A percentile compares a stretch with the other conserved stretches of the same genome.
Conservation (phyloP, 2,888 invertebrate genomes). For the Caenorhabditis sp. region DNA sequence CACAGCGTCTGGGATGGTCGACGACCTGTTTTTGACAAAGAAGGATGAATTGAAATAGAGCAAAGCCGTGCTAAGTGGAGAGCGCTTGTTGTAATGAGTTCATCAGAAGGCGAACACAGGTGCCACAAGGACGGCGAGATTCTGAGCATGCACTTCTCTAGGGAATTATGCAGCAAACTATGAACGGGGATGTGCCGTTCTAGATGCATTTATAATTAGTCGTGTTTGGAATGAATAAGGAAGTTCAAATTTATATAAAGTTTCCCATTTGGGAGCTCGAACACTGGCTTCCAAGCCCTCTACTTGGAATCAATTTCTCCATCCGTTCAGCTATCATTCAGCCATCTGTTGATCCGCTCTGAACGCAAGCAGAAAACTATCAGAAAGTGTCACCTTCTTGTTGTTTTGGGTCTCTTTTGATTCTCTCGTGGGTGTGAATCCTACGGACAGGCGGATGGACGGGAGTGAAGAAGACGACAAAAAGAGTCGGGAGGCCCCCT, state of each 20-base stretch:
- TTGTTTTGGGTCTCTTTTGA: slow-evolving; percentile 28
- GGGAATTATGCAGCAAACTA: not conserved
- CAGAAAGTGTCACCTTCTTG: slow-evolving; percentile 21
- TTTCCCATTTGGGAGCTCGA: not conserved
- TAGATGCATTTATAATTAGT: too few species aligned
- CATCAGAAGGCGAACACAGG: not conserved
- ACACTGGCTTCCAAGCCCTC: not conserved
- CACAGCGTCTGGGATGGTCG: slow-evolving; percentile 41
- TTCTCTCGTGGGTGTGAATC: slow-evolving; percentile 53
- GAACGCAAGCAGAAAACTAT: slow-evolving; percentile 1
- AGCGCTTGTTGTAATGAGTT: not conserved
- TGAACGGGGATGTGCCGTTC: too few species aligned
- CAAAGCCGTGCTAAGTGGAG: not conserved
- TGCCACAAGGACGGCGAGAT: not conserved
- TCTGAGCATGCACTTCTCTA: not conserved
- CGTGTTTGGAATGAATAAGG: not conserved
- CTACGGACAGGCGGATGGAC: slow-evolving; percentile 5
- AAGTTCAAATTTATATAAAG: too few species aligned
- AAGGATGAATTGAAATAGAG: slow-evolving; percentile 16
- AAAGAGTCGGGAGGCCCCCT: slow-evolving; percentile 20
- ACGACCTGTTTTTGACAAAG: slow-evolving; percentile 47
- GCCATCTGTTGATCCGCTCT: slow-evolving; percentile 8
- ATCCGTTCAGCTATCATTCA: not conserved
- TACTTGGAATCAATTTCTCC: slow-evolving; percentile 1
- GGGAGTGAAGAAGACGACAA: slow-evolving; percentile 1